Base-by-base conservation (phyloP, 2,888 invertebrate genomes). In the Conchocele bisecta region DNA sequence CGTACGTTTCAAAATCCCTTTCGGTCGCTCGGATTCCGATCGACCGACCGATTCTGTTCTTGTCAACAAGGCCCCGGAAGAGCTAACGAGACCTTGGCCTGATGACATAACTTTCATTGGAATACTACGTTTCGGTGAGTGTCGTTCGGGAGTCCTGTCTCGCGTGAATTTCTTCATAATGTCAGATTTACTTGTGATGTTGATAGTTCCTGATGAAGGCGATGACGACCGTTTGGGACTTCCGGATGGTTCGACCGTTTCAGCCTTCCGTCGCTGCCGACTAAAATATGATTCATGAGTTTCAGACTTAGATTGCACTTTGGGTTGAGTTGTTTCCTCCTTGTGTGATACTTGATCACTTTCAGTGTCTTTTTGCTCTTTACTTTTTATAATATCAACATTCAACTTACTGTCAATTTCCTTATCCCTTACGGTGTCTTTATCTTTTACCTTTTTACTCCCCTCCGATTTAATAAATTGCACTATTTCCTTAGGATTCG, bases 1-100 rank as follows among this genome's bases (percentile, higher is more conserved):
- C 6, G 87, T 81, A 13, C 86, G 73, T 50, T 88, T 88, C 29
- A 87, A 56, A 33, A 86, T 87, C 6, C 88, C 86, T 58, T 83
- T 86, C 6, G 83, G 79, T 56, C 76, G 71, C 51, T 83, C 79
- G 0, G 82, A 81, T 20, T 83, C 81, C 17, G 82, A 65, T 4
- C 82, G 57, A 5, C 73, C 83, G 11, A 76, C 64, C n/a, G 83
- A 83, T 41, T 84, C 83, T 51, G 79, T 79, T 59, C 77, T 64
- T 48, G 44, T 68, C 28, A 59, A 20, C 24, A 22, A 42, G 22
- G 26, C 3, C 17, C 31, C 35, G 28, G 29, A 39, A 29, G 39
- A 26, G 29, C 28, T 57, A 26, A 41, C n/a, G 26, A 41, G n/a
- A 24, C 31, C 24, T 54, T 41, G 20, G 59, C 44, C 42, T 31